Evolutionary conservation across 2,797 vertebrate genomes (phyloP).

Genomic region (Tinamus major): DNA sequence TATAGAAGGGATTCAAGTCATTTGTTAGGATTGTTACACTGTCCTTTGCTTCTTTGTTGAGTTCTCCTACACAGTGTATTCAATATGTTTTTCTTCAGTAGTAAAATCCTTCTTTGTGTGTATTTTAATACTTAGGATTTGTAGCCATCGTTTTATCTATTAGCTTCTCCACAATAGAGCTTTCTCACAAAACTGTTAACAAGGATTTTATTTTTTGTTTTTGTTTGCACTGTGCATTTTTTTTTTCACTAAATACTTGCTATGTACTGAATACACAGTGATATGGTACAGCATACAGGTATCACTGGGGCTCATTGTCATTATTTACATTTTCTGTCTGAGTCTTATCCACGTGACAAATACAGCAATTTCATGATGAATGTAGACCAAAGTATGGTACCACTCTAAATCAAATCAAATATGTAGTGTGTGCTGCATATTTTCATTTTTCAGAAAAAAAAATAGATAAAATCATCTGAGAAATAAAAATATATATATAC

Average conservation of each 20-base stretch:
- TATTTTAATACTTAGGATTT: background rate
- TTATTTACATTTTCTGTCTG: background rate
- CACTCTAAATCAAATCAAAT: background rate
- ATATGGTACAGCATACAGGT: background rate
- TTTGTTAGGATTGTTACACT: background rate
- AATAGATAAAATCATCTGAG: background rate
- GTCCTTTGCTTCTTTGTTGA: background rate
- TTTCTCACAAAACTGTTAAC: background rate
- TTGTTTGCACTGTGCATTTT: background rate
- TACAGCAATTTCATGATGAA: background rate
- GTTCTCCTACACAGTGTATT: background rate
- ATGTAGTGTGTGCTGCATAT: background rate
- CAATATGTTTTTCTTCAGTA: background rate
- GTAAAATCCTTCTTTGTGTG: background rate
- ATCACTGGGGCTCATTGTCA: background rate
- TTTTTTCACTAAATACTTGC: background rate
- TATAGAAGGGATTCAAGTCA: background rate
- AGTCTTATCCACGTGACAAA: background rate
- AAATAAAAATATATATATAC: constrained; percentile 59
- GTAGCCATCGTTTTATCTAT: background rate
- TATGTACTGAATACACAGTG: background rate
- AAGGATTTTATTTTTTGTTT: background rate
- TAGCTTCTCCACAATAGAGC: background rate
- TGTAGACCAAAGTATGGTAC: background rate
- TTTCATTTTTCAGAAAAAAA: background rate